Conservation (phyloP, 2,797 vertebrate species). For the Taeniopygia guttata region DNA sequence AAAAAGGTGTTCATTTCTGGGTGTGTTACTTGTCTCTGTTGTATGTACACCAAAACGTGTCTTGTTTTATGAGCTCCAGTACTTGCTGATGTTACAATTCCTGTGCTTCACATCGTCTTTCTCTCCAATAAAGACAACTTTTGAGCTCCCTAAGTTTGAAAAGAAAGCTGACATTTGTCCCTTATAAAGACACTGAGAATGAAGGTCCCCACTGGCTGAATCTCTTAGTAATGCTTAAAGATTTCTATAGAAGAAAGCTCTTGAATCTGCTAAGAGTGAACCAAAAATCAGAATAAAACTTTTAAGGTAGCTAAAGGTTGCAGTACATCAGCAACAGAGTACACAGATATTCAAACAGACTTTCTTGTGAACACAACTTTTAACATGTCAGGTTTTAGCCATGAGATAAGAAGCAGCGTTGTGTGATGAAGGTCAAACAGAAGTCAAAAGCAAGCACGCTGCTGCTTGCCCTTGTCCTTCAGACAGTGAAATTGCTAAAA, state of each 20-base stretch:
- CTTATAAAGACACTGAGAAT: background rate
- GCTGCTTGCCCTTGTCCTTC: background rate
- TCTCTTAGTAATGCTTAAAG: background rate
- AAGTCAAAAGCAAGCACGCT: background rate
- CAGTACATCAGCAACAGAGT: background rate
- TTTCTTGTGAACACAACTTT: background rate
- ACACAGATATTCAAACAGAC: background rate
- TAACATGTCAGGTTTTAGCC: background rate
- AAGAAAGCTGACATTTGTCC: background rate
- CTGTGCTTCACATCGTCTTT: background rate
- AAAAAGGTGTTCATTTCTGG: fast-evolving
- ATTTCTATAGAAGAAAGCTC: background rate
- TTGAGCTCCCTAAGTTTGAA: background rate
- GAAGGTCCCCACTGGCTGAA: background rate
- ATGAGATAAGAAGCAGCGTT: background rate
- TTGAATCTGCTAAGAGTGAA: background rate
- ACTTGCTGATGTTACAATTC: background rate
- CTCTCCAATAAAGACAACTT: background rate
- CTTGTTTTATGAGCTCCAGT: fast-evolving
- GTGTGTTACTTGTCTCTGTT: background rate
- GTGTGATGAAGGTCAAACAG: constrained; percentile 2
- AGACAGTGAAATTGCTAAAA: background rate
- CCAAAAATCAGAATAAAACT: background rate
- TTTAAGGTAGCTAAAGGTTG: background rate
- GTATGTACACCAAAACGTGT: background rate